Evolutionary conservation across 2,113 vertebrate genomes (phyloP).

Genomic region (Xenopus borealis): DNA sequence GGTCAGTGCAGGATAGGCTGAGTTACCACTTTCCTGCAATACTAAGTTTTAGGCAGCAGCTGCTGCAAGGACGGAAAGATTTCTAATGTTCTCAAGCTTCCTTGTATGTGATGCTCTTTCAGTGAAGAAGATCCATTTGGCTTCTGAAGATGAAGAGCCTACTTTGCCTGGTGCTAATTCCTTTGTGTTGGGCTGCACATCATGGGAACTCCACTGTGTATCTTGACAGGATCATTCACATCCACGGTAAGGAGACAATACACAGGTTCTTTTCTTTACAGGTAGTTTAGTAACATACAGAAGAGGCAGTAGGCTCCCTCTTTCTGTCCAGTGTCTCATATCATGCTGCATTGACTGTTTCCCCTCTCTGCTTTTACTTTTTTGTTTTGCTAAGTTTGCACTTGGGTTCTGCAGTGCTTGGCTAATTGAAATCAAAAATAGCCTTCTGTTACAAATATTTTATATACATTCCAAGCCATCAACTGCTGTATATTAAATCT

Average conservation of each 20-base stretch:
- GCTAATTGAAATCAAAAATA: background rate
- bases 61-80: slow-evolving; percentile 50
- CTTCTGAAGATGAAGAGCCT: slow-evolving; percentile 78
- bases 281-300: slow-evolving; percentile 39
- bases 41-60: slow-evolving; percentile 47
- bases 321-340: slow-evolving; percentile 45
- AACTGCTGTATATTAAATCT: background rate
- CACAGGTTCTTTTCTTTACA: slow-evolving; percentile 25
- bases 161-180: slow-evolving; percentile 80
- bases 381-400: slow-evolving; percentile 33
- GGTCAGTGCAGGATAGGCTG: slow-evolving; percentile 58
- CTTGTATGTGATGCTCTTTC: slow-evolving; percentile 59
- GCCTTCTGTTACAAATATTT: slow-evolving; percentile 6
- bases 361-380: slow-evolving; percentile 8
- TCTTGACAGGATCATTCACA: slow-evolving; percentile 80
- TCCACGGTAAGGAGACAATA: slow-evolving; percentile 80
- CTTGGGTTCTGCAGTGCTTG: slow-evolving; percentile 2
- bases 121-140: slow-evolving; percentile 72
- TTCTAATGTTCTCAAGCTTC: slow-evolving; percentile 56
- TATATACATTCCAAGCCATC: background rate
- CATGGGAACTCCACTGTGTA: slow-evolving; percentile 67
- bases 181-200: slow-evolving; percentile 77
- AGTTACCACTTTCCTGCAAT: slow-evolving; percentile 50
- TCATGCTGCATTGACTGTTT: slow-evolving; percentile 45
- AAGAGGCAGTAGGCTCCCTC: slow-evolving; percentile 35